Conservation (phyloP, 2,888 invertebrate species). For the Cataglyphis altisquamis region DNA sequence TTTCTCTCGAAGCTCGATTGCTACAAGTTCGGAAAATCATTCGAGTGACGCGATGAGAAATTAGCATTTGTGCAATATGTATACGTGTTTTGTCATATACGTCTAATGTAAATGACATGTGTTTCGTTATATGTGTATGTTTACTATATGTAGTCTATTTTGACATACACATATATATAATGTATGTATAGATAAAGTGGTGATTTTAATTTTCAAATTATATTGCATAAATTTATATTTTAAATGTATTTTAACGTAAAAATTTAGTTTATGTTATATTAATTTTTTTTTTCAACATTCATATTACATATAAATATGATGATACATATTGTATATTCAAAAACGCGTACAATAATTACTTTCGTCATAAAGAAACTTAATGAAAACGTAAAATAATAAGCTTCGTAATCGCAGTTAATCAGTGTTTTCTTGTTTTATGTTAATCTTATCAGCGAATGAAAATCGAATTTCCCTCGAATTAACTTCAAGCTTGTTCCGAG, state of each 20-base stretch:
- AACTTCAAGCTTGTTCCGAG: constrained; percentile 9
- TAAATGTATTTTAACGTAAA: neutral
- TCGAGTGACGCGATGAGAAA: constrained; percentile 11
- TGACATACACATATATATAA: neutral
- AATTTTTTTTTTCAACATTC: neutral
- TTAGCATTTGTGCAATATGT: constrained; percentile 7
- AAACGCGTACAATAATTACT: neutral
- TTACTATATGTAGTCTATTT: constrained; percentile 14
- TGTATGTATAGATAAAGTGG: neutral
- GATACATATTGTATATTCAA: neutral
- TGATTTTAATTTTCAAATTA: constrained; percentile 6
- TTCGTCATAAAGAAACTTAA: neutral
- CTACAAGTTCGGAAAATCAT: constrained; percentile 7
- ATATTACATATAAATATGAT: neutral
- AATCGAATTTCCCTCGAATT: constrained; percentile 20
- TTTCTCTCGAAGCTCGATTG: neutral
- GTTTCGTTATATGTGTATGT: constrained; percentile 16
- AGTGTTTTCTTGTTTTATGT: constrained; percentile 20
- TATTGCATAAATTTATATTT: neutral
- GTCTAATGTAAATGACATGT: constrained; percentile 27
- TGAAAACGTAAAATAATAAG: neutral
- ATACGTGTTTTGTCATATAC: constrained; percentile 7
- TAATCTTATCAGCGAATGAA: constrained; percentile 18
- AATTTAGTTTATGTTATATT: neutral
- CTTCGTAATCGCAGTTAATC: constrained; percentile 23